Base-by-base conservation (phyloP, 2,888 invertebrate genomes). In the Galerucella nymphaeae region DNA sequence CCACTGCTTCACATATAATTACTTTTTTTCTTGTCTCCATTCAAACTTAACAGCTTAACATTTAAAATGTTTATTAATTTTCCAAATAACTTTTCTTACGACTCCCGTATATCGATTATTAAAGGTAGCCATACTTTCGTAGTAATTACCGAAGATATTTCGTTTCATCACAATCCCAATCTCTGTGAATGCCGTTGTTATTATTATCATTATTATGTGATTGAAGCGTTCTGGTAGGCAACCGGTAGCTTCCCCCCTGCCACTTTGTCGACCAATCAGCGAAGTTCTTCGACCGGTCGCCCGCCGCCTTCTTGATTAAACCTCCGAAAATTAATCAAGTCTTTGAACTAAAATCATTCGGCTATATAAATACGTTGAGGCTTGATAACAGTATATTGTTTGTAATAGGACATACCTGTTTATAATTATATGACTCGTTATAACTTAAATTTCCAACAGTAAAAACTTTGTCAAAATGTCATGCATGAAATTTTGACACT, bases 131-230 rank as follows among this genome's bases (percentile, higher is more conserved):
- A 64, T 64, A 30, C 50, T 64, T 64, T 20, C 50, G 14, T 64
- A 4, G 38, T 64, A 50, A 64, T 64, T 64, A 64, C 30, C 38
- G 50, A 53, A 64, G 50, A 50, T 9, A 64, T 64, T 64, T 16
- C 64, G 50, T 64, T 64, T 64, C 64, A 50, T 64, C 64, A 64
- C 64, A 14, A 64, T n/a, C 30, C 9, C 20, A 50, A 64, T n/a
- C 48, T 23, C 48, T 23, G 48, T 64, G 18, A 50, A 50, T 64
- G 64, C 23, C 48, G 64, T 83, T 82, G 64, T 83, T 82, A 83
- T 85, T 85, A 83, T 85, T 85, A 85, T 84, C 84, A 84, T 85
- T 84, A 85, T 84, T 84, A 85, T 84, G 84, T 82, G 84, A 84
- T 83, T 80, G 79, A 79, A 79, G 82, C 78, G 78, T 79, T 82